Evolutionary conservation across 2,113 vertebrate species (phyloP).

Genomic region (Bombycilla garrulus): DNA sequence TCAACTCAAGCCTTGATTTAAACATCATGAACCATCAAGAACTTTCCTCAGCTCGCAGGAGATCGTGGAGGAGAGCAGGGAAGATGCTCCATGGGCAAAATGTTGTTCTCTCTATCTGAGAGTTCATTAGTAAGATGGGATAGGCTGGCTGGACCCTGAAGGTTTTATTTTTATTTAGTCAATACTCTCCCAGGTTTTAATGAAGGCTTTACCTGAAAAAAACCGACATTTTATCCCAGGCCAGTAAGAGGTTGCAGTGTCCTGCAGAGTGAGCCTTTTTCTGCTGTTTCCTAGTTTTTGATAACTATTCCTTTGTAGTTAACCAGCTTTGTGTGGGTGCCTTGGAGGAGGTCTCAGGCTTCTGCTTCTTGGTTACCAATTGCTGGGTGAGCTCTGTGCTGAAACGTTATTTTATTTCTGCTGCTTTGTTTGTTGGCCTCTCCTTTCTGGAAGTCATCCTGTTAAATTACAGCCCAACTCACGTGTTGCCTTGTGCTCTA

Average conservation of each 20-base stretch:
- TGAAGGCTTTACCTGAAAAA: constrained; percentile 20
- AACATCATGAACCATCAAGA: background rate
- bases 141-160: background rate
- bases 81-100: background rate
- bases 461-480: background rate
- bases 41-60: background rate
- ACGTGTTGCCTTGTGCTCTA: background rate
- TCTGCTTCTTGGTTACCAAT: background rate
- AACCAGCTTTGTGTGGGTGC: background rate
- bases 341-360: background rate
- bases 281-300: background rate
- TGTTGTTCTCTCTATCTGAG: background rate
- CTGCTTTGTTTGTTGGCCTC: background rate
- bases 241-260: background rate
- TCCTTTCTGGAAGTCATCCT: background rate
- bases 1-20: background rate
- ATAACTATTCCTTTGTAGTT: background rate
- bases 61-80: background rate
- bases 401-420: background rate
- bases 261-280: background rate
- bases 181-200: background rate
- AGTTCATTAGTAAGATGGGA: background rate
- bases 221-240: background rate
- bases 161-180: constrained; percentile 11
- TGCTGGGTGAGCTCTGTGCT: background rate